These are phyloP conservation scores for Rhagoletis pomonella DNA, from an alignment of 1,140 invertebrate genomes.

Conservation along the genomic window DNA sequence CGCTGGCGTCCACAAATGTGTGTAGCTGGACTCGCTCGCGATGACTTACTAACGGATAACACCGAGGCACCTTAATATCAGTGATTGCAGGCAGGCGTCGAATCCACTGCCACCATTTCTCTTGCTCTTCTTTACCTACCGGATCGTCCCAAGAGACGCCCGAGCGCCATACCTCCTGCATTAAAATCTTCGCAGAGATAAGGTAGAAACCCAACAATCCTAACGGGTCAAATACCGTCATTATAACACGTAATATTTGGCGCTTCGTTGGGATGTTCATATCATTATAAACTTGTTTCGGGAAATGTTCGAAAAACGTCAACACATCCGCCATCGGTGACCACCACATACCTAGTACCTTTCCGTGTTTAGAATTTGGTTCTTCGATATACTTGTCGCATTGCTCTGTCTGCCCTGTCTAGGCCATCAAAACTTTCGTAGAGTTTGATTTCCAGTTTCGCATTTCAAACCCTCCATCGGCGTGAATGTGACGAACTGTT, in stretches of 20 bases:
- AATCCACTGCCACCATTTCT: conserved; percentile 52
- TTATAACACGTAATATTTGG: conserved; percentile 57
- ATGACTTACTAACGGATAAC: not conserved
- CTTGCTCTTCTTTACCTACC: conserved; percentile 5
- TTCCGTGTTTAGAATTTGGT: conserved; percentile 1
- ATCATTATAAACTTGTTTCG: not conserved
- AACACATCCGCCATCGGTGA: not conserved
- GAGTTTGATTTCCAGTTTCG: conserved; percentile 55
- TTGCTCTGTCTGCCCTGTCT: not conserved
- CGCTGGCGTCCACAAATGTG: conserved; percentile 52
- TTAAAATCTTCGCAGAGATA: conserved; percentile 62
- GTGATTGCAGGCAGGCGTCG: not conserved
- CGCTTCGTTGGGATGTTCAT: conserved; percentile 43
- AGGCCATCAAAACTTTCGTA: not conserved
- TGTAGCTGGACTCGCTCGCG: not conserved
- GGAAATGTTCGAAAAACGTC: conserved; percentile 33
- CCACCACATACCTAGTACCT: conserved; percentile 56
- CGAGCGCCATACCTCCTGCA: conserved; percentile 64
- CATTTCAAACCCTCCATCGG: conserved; percentile 15
- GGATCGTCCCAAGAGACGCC: conserved; percentile 64
- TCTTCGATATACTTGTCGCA: not conserved
- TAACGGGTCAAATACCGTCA: conserved; percentile 67
- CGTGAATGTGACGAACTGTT: conserved; percentile 53
- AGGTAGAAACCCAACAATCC: conserved; percentile 62
- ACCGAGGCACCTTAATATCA: conserved; percentile 33